Base-by-base conservation (phyloP, 2,888 invertebrate species). In the Plagiodera versicolora region DNA sequence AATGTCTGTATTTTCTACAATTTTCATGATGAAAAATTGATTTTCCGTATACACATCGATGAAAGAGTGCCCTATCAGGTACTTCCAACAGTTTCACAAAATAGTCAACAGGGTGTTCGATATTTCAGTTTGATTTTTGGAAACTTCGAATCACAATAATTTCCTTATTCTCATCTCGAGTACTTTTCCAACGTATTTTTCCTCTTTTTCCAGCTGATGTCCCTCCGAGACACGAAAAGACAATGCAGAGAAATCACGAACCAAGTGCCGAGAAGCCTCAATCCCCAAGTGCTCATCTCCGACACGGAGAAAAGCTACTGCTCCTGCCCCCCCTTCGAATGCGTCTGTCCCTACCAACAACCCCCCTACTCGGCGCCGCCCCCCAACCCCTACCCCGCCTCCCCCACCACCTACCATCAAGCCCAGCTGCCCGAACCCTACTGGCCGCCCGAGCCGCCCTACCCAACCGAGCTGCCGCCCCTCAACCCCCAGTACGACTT, bases 241-340 rank as follows among this genome's bases (percentile, higher is more conserved):
- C 78, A 81, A 48, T 83, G 78, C 64, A 75, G 81, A n/a, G 84
- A 83, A 58, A 69, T 76, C 47, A 67, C 71, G 28, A 70, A 74
- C 50, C 73, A 76, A 63, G 70, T 67, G 17, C 65, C 75, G 46
- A 70, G 73, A 54, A 67, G 19, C 44, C 63, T 67, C 39, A 69
- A 69, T 55, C 85, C 85, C 67, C 86, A 86, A 10, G 86, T 88
- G 9, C 79, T 88, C 8, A 87, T 89, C 67, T 85, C 87, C 1
- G 89, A 89, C 72, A 85, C 85, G 77, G 88, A 89, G 75, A 86
- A 87, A 85, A 85, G 83, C 65, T 84, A 86, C 58, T 90, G 90
- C 77, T 87, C 89, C 11, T 89, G 90, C 72, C 87, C 89, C 0
- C 90, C 89, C 0, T 90, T 90, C 79, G 89, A 90, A 72, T 90